phyloP scores from a whole-genome alignment of 2,888 invertebrate genomes.

The Chalcis sispes region DNA sequence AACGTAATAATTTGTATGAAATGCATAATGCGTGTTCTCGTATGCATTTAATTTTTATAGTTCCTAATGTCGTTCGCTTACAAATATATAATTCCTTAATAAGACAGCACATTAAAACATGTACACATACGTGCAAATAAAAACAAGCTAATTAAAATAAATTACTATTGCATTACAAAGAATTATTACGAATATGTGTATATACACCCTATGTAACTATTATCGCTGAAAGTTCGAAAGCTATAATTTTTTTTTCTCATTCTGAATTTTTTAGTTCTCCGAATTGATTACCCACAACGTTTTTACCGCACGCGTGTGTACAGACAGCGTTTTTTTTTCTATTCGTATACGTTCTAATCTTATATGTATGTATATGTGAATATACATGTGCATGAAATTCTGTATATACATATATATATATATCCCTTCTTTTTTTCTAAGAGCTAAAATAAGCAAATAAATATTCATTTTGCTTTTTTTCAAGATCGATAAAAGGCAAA shows the following conservation, averaged over 20 bases:
- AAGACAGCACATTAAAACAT: no score
- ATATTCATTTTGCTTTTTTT: slow-evolving; percentile 37
- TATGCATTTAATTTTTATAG: no score
- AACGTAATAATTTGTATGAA: no score
- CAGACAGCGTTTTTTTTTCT: neutral
- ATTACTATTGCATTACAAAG: neutral
- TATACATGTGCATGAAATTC: neutral
- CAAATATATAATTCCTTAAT: no score
- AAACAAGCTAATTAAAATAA: no score
- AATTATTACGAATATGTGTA: neutral
- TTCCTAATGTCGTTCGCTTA: no score
- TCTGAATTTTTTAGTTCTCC: slow-evolving; percentile 10
- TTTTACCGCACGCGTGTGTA: slow-evolving; percentile 7
- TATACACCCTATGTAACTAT: neutral
- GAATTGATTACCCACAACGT: slow-evolving; percentile 18
- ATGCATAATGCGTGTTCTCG: no score
- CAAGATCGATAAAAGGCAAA: no score
- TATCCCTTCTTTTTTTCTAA: neutral
- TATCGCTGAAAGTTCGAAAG: no score
- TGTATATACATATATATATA: neutral
- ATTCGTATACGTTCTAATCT: no score
- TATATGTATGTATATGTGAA: neutral
- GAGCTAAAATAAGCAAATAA: slow-evolving; percentile 33
- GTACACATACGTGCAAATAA: no score
- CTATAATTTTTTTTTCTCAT: slow-evolving; percentile 1